Evolutionary conservation across 2,888 invertebrate genomes (phyloP).

Genomic region (Hyles lineata): DNA sequence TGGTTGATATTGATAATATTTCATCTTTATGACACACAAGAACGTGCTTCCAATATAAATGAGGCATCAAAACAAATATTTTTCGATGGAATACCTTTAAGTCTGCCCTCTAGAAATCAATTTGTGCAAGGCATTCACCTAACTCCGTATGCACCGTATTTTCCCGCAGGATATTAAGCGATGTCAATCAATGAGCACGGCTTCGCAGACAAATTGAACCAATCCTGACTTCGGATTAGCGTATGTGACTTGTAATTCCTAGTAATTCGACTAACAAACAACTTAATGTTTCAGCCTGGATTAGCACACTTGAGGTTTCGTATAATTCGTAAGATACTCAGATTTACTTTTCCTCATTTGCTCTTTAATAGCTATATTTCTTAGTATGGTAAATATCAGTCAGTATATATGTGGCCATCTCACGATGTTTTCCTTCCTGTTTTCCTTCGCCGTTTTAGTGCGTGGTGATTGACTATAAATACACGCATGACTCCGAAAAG

Average conservation of each 20-base stretch:
- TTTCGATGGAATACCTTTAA: background rate
- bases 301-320: background rate
- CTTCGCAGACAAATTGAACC: slow-evolving; percentile 53
- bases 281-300: slow-evolving; percentile 32
- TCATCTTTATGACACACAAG: slow-evolving; percentile 9
- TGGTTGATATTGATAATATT: slow-evolving; percentile 18
- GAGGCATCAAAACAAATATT: background rate
- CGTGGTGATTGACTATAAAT: too few relatives aligned
- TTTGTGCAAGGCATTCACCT: background rate
- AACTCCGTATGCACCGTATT: slow-evolving; percentile 36
- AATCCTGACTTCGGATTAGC: slow-evolving; percentile 54
- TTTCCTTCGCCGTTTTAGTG: too few relatives aligned
- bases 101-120: background rate
- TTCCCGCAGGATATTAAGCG: slow-evolving; percentile 40
- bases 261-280: slow-evolving; percentile 33
- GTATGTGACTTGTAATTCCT: slow-evolving; percentile 38
- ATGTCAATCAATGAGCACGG: slow-evolving; percentile 39
- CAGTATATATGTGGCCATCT: too few relatives aligned
- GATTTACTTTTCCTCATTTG: background rate
- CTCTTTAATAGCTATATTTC: background rate
- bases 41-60: slow-evolving; percentile 33
- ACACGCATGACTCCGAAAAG: too few relatives aligned
- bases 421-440: too few relatives aligned
- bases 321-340: background rate
- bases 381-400: background rate